Percentiles rank a stretch among this genome's conserved stretches.
Evolutionary conservation across 2,113 vertebrate species (phyloP).

Genomic region (Cinclus cinclus): DNA sequence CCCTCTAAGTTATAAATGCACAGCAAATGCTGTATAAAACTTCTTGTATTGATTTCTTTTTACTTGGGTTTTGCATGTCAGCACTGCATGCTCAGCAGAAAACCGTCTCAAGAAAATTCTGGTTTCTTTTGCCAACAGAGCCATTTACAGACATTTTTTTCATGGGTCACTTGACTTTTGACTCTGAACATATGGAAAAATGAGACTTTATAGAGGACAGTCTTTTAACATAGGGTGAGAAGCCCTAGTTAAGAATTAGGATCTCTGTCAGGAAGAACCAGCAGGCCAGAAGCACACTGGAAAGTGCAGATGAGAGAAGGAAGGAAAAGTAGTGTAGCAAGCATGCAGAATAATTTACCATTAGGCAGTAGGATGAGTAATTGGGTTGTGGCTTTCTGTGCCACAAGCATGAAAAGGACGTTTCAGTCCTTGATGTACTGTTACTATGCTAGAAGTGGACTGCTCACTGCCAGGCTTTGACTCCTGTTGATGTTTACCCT

Average conservation of each 20-base stretch:
- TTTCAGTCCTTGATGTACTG: not conserved
- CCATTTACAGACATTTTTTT: constrained; percentile 39
- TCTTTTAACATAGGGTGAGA: not conserved
- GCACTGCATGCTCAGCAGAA: constrained; percentile 48
- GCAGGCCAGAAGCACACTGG: not conserved
- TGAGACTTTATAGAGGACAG: not conserved
- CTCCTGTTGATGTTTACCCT: not conserved
- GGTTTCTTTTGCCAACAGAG: constrained; percentile 16
- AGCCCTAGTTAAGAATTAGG: not conserved
- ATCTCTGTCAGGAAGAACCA: not conserved
- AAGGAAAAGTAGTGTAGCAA: not conserved
- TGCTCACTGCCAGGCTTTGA: not conserved
- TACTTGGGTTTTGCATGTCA: not conserved
- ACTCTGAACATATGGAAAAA: not conserved
- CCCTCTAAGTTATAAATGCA: not conserved
- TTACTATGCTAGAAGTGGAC: not conserved
- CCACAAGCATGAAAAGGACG: not conserved
- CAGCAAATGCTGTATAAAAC: not conserved
- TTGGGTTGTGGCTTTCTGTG: not conserved
- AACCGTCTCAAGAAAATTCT: not conserved
- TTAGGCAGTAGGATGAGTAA: not conserved
- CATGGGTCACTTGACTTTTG: constrained; percentile 12
- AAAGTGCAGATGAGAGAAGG: not conserved
- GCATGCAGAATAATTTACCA: not conserved
- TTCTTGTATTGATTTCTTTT: constrained; percentile 37